Percentiles rank a stretch among this genome's conserved stretches.
Conservation (phyloP, 2,113 vertebrate genomes). For the Pterocles gutturalis region DNA sequence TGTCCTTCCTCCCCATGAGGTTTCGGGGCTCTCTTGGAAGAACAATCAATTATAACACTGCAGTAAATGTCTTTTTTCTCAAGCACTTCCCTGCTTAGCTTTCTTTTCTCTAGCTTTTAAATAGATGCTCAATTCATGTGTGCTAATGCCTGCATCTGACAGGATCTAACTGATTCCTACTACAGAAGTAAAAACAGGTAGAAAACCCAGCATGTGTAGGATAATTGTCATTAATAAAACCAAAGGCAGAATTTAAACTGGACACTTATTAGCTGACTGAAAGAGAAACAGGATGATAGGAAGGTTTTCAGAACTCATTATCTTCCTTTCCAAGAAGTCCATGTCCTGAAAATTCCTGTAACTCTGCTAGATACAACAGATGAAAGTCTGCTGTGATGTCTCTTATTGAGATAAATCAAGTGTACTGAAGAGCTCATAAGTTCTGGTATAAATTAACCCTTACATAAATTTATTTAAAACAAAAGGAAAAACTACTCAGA, state of each 20-base stretch:
- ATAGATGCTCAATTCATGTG: neutral
- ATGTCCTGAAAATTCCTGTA: neutral
- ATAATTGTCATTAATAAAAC: neutral
- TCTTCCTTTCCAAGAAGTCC: neutral
- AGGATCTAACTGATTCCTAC: neutral
- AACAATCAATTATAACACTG: neutral
- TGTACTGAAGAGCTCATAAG: neutral
- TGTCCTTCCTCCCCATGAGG: neutral
- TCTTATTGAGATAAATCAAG: neutral
- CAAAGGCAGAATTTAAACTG: neutral
- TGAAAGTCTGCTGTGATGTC: neutral
- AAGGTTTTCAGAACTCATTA: neutral
- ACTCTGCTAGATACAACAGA: neutral
- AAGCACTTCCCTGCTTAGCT: neutral
- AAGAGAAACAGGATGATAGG: neutral
- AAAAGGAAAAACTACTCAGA: neutral
- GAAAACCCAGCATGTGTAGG: neutral
- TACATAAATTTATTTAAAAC: neutral
- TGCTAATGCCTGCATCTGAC: neutral
- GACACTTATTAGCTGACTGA: neutral
- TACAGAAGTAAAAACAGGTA: neutral
- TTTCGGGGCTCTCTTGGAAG: neutral
- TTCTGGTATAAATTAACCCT: neutral
- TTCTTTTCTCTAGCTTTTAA: neutral
- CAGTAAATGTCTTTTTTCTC: neutral